Percentiles rank a stretch among this genome's conserved stretches.
These are phyloP conservation scores for Drosophila niveifrons DNA, from an alignment of 2,888 invertebrate genomes.

Conservation along the genomic window DNA sequence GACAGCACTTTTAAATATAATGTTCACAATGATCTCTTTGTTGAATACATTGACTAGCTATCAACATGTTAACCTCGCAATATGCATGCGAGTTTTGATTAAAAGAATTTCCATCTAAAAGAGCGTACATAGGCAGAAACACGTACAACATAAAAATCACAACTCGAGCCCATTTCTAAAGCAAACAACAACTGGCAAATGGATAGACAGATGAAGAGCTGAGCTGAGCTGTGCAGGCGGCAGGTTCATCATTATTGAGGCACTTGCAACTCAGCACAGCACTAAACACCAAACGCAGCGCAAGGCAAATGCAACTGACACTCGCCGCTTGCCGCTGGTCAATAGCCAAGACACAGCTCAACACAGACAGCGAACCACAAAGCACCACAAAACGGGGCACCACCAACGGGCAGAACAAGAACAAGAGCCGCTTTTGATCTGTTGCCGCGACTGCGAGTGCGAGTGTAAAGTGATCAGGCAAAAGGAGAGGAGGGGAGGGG, in stretches of 20 bases:
- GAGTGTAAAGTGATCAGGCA: neutral
- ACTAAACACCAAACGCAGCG: constrained; percentile 30
- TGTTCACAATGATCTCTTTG: neutral
- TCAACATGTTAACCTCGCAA: neutral
- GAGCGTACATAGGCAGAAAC: constrained; percentile 6
- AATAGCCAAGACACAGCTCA: constrained; percentile 39
- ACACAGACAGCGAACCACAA: constrained; percentile 30
- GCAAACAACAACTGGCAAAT: constrained; percentile 18
- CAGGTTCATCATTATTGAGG: constrained; percentile 48
- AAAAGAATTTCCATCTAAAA: neutral
- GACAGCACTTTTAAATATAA: neutral
- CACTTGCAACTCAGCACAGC: constrained; percentile 53
- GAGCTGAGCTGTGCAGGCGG: constrained; percentile 10
- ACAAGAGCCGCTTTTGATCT: constrained; percentile 73
- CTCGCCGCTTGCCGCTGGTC: constrained; percentile 29
- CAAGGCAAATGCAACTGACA: constrained; percentile 38
- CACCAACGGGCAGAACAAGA: constrained; percentile 48
- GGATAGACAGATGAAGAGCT: constrained; percentile 8
- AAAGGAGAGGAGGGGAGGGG: neutral
- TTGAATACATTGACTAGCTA: neutral
- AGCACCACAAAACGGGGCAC: constrained; percentile 16
- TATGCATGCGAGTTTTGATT: constrained; percentile 11
- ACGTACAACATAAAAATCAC: constrained; percentile 17
- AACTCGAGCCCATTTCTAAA: constrained; percentile 18
- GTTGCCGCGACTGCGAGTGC: constrained; percentile 51